Conservation (phyloP, 1,140 invertebrate genomes). For the Diprion similis region DNA sequence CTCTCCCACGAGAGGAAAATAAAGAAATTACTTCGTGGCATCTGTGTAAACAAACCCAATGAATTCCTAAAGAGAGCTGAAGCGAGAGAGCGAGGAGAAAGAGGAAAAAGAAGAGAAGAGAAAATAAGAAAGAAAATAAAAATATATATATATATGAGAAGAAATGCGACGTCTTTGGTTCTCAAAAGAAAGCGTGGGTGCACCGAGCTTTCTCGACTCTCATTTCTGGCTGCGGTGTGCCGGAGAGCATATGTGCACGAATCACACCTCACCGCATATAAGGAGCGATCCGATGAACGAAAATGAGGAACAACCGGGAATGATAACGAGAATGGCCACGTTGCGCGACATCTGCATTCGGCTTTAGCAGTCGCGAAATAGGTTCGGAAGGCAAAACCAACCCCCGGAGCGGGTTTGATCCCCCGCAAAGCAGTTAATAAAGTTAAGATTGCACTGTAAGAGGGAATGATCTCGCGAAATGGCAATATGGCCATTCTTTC, state of each 20-base stretch:
- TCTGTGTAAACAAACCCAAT: slow-evolving; percentile 55
- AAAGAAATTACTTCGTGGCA: slow-evolving; percentile 58
- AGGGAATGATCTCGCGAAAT: slow-evolving; percentile 30
- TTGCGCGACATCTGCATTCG: too few relatives aligned
- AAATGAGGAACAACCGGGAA: not conserved
- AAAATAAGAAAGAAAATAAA: not conserved
- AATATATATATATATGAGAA: too few relatives aligned
- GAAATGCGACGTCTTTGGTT: not conserved
- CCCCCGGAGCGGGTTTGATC: not conserved
- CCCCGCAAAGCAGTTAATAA: slow-evolving; percentile 39
- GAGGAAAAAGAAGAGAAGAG: not conserved
- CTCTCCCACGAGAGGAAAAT: slow-evolving; percentile 48
- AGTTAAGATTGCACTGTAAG: slow-evolving; percentile 43
- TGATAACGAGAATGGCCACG: not conserved
- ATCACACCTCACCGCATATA: too few relatives aligned
- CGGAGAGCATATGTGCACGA: too few relatives aligned
- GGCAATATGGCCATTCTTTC: slow-evolving; percentile 35
- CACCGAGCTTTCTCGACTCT: not conserved
- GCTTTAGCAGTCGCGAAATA: not conserved
- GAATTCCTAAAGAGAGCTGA: slow-evolving; percentile 44
- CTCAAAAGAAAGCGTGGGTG: not conserved
- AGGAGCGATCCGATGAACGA: not conserved
- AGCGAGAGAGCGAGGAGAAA: not conserved
- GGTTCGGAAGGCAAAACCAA: not conserved
- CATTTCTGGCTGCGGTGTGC: too few relatives aligned